Conservation (phyloP, 2,113 vertebrate genomes). For the Hoplias malabaricus region DNA sequence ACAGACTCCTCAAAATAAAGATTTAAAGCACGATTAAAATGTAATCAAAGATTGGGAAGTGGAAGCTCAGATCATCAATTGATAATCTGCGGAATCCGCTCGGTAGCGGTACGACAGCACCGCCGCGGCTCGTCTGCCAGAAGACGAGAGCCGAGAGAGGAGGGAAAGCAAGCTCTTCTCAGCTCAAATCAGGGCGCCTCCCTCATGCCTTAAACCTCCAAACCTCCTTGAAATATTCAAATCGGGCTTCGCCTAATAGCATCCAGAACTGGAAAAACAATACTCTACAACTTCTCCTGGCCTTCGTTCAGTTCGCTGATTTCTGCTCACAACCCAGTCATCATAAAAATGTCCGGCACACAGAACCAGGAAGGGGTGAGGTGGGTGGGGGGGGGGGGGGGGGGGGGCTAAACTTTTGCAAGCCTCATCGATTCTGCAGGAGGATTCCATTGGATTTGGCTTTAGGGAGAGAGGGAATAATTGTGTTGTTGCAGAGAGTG, state of each 20-base stretch:
- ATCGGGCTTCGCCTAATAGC: not conserved
- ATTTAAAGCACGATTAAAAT: constrained; percentile 52
- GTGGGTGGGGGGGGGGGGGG: constrained; percentile 41
- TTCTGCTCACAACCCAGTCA: constrained; percentile 50
- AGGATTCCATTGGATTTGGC: constrained; percentile 63
- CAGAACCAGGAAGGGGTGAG: no score
- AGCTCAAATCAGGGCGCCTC: constrained; percentile 58
- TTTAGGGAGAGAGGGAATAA: constrained; percentile 52
- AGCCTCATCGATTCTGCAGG: constrained; percentile 61
- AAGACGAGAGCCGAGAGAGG: not conserved
- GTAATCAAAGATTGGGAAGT: constrained; percentile 49
- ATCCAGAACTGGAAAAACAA: constrained; percentile 48
- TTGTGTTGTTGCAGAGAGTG: constrained; percentile 48
- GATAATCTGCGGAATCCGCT: constrained; percentile 35
- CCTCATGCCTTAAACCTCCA: constrained; percentile 22
- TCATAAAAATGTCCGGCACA: constrained; percentile 50
- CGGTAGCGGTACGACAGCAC: constrained; percentile 18
- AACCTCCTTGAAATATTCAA: constrained; percentile 19
- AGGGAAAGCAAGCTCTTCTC: not conserved
- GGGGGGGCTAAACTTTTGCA: constrained; percentile 25
- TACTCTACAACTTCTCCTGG: constrained; percentile 49
- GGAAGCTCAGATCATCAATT: constrained; percentile 45
- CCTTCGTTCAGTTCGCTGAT: constrained; percentile 48
- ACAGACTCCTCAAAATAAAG: constrained; percentile 38
- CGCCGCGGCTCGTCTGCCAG: not conserved